Percentiles rank a stretch among this genome's conserved stretches.
phyloP scores from a whole-genome alignment of 2,797 vertebrate species.

The Manis crassicaudata region DNA sequence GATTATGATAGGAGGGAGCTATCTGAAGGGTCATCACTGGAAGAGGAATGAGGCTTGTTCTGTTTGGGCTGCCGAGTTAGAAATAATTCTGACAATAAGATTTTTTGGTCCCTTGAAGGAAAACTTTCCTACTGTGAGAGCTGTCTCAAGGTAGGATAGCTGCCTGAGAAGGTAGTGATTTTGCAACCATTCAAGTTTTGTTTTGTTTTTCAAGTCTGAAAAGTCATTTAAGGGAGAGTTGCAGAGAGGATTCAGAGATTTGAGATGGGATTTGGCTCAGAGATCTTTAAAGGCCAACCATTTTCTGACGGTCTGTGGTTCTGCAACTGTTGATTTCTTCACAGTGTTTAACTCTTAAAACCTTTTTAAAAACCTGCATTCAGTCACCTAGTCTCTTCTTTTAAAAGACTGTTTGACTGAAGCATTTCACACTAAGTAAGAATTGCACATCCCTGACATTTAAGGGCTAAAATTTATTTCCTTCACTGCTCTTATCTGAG shows the following conservation, averaged over 20 bases:
- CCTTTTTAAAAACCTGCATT: not conserved
- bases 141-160: not conserved
- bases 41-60: not conserved
- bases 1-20: not conserved
- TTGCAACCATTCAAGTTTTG: not conserved
- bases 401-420: constrained; percentile 55
- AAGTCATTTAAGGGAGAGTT: constrained; percentile 47
- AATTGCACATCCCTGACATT: constrained; percentile 56
- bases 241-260: constrained; percentile 39
- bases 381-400: constrained; percentile 38
- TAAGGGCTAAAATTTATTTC: constrained; percentile 57
- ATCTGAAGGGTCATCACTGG: not conserved
- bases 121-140: not conserved
- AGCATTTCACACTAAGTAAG: not conserved
- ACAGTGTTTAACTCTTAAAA: constrained; percentile 65
- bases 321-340: constrained; percentile 43
- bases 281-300: constrained; percentile 65
- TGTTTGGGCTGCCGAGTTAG: not conserved
- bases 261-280: constrained; percentile 44
- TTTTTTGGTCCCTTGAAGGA: not conserved
- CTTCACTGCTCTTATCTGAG: constrained; percentile 29
- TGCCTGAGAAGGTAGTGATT: not conserved
- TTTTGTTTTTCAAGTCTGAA: not conserved
- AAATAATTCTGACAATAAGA: not conserved
- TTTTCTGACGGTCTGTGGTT: constrained; percentile 40